Conservation (phyloP, 92 coral and sea anemone species). For the Heteractis magnifica region DNA sequence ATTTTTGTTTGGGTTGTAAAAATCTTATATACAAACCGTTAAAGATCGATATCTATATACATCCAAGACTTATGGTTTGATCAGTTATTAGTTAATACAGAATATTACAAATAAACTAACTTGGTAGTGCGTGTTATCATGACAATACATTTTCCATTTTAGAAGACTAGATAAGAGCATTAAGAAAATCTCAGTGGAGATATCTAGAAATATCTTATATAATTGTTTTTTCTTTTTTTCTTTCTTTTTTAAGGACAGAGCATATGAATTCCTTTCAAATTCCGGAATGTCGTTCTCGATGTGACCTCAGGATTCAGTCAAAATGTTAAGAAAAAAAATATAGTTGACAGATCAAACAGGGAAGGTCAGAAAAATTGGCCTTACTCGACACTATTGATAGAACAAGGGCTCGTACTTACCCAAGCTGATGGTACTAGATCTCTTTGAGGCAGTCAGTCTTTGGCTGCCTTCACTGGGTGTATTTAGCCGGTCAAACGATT, state of each 20-base stretch:
- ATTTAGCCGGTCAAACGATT: background rate
- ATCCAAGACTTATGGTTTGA: too few relatives aligned
- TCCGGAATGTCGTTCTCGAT: background rate
- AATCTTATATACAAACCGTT: too few relatives aligned
- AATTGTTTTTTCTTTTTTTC: too few relatives aligned
- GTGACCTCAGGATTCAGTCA: background rate
- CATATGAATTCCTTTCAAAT: background rate
- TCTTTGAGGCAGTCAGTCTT: background rate
- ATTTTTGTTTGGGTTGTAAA: too few relatives aligned
- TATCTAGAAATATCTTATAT: too few relatives aligned
- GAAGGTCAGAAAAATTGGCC: background rate
- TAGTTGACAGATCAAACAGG: background rate
- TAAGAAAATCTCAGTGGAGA: too few relatives aligned
- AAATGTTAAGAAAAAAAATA: background rate
- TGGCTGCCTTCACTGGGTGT: background rate
- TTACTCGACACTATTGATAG: background rate
- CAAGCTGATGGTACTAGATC: background rate
- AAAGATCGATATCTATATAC: too few relatives aligned
- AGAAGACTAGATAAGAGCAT: too few relatives aligned
- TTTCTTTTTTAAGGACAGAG: background rate
- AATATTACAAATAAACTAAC: too few relatives aligned
- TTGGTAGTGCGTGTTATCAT: too few relatives aligned
- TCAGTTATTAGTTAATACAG: too few relatives aligned
- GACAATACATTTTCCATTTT: too few relatives aligned
- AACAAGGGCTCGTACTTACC: background rate